phyloP scores from a whole-genome alignment of 2,888 invertebrate genomes.

The Sesia apiformis region DNA sequence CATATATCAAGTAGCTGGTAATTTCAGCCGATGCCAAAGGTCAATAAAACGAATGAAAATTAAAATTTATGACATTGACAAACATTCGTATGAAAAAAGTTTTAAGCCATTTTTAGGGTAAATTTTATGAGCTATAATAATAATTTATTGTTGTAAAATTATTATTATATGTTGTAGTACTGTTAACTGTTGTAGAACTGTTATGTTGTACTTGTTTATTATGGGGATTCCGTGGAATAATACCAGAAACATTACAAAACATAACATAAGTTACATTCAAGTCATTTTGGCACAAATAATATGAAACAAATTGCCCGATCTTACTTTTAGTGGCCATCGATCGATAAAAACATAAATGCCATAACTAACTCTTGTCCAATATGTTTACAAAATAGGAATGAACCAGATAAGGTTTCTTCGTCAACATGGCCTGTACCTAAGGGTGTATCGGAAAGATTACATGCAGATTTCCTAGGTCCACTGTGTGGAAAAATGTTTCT shows the following conservation, averaged over 20 bases:
- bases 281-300: slow-evolving; percentile 6
- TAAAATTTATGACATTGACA: too few species aligned
- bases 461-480: slow-evolving; percentile 8
- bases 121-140: too few species aligned
- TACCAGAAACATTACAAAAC: slow-evolving; percentile 2
- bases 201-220: too few species aligned
- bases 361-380: slow-evolving; percentile 2
- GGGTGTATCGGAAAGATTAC: slow-evolving; percentile 6
- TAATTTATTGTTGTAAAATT: too few species aligned
- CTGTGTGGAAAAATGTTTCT: slow-evolving; percentile 6
- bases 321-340: slow-evolving; percentile 11
- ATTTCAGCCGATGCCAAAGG: too few species aligned
- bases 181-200: too few species aligned
- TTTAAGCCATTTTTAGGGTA: too few species aligned
- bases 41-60: too few species aligned
- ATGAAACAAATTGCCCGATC: slow-evolving; percentile 7
- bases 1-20: too few species aligned
- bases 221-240: slow-evolving; percentile 7
- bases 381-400: slow-evolving; percentile 4
- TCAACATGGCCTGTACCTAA: slow-evolving; percentile 6
- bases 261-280: slow-evolving; percentile 4
- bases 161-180: too few species aligned
- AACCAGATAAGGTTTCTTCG: slow-evolving; percentile 2
- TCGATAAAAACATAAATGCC: slow-evolving; percentile 4
- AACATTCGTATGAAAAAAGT: too few species aligned